These are phyloP conservation scores for Cygnus olor DNA, from an alignment of 2,797 vertebrate genomes.

Conservation along the genomic window DNA sequence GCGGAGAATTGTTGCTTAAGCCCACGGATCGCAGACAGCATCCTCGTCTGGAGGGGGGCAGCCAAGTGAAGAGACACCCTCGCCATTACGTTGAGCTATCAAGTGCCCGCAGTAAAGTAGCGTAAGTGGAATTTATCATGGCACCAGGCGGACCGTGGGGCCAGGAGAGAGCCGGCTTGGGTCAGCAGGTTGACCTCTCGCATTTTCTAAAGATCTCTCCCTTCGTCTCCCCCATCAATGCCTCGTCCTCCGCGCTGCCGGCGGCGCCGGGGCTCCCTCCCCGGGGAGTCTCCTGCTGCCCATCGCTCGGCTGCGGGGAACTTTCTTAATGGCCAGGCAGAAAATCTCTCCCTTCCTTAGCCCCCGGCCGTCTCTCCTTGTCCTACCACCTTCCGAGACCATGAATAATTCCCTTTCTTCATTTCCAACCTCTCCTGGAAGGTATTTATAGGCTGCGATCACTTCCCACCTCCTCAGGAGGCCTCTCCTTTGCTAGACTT, in stretches of 20 bases:
- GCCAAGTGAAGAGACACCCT: slow-evolving; percentile 41
- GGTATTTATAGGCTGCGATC: slow-evolving; percentile 47
- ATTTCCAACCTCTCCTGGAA: slow-evolving; percentile 42
- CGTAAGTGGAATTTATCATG: slow-evolving; percentile 35
- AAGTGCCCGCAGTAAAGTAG: slow-evolving; percentile 40
- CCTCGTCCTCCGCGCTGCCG: neutral
- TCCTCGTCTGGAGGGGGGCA: neutral
- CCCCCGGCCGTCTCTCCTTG: neutral
- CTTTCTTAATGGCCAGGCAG: slow-evolving; percentile 13
- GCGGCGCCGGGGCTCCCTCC: neutral
- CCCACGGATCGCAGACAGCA: slow-evolving; percentile 9
- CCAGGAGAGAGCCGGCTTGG: neutral
- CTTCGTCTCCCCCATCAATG: neutral
- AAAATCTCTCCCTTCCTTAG: neutral
- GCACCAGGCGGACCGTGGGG: slow-evolving; percentile 31
- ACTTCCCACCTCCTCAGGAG: slow-evolving; percentile 27
- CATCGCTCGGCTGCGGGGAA: neutral
- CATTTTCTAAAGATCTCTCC: slow-evolving; percentile 17
- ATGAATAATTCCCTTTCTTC: slow-evolving; percentile 56
- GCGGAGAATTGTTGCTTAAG: slow-evolving; percentile 14
- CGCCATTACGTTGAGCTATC: slow-evolving; percentile 44
- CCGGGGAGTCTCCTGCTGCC: neutral
- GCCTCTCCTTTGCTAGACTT: slow-evolving; percentile 6
- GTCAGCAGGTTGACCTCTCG: slow-evolving; percentile 31
- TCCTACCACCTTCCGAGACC: slow-evolving; percentile 37